Percentiles rank a stretch among this genome's conserved stretches.
phyloP scores from a whole-genome alignment of 2,888 invertebrate species.

The Macrosoma leucophasiata region DNA sequence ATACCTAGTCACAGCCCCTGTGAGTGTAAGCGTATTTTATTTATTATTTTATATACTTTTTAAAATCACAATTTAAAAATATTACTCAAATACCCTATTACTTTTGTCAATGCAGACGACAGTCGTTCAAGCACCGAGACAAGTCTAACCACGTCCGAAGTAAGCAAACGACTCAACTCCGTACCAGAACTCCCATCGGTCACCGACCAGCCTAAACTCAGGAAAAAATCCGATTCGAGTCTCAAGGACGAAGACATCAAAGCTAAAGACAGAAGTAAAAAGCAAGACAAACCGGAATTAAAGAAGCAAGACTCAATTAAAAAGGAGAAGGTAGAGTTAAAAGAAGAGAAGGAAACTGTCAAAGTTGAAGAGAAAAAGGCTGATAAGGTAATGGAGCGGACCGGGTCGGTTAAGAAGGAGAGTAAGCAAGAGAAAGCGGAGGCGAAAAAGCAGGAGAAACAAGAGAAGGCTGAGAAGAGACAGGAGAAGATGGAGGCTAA shows the following conservation, averaged over 20 bases:
- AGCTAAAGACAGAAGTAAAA: conserved; percentile 43
- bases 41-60: too few relatives aligned
- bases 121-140: conserved; percentile 53
- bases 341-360: conserved; percentile 31
- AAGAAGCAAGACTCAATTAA: conserved; percentile 39
- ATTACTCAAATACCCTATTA: too few relatives aligned
- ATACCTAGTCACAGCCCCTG: too few relatives aligned
- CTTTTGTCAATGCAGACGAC: conserved; percentile 47
- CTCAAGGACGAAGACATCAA: conserved; percentile 59
- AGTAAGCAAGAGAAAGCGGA: conserved; percentile 50
- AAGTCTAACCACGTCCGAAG: conserved; percentile 42
- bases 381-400: conserved; percentile 41
- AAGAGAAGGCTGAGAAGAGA: conserved; percentile 31
- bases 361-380: conserved; percentile 29
- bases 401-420: conserved; percentile 48
- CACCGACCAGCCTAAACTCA: conserved; percentile 41
- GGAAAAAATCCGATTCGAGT: conserved; percentile 63
- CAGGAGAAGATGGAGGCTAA: conserved; percentile 45
- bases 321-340: conserved; percentile 54
- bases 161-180: conserved; percentile 34
- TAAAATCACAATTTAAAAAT: too few relatives aligned
- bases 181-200: conserved; percentile 30
- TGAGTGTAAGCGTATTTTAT: too few relatives aligned
- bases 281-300: conserved; percentile 44
- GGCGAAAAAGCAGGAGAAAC: conserved; percentile 34